Evolutionary conservation across 2,888 invertebrate species (phyloP), one percentile per base, ranked within the genome.

Genomic region (Parasteatoda lunata): DNA sequence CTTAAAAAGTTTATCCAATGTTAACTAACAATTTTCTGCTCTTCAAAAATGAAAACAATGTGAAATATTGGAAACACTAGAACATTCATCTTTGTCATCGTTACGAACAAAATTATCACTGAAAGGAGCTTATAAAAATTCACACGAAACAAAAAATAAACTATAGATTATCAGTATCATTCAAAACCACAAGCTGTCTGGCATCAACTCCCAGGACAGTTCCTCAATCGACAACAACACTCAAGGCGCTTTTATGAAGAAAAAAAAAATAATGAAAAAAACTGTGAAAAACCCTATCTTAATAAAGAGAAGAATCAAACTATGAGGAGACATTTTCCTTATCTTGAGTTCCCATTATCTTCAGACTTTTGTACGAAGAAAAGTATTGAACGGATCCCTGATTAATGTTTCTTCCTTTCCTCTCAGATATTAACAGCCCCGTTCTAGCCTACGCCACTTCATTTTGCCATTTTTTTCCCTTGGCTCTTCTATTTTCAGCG

Each of bases 291-390:
- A 64, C 59, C 81, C 81, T 75, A 75, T 81, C 81, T 81, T 81
- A 81, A 81, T 81, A 81, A 81, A 81, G 75, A 81, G n/a, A 59
- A 73, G 81, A 81, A 75, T 81, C 81, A 81, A 75, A 81, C 75
- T 81, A 75, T 81, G 81, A 81, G 75, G 51, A 80, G 81, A 73
- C 68, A 68, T 69, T 75, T 69, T 81, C 66, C 81, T 81, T 81
- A 81, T 81, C 81, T 75, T 9, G 15, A 51, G 8, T 69, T 75
- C 75, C 81, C 81, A 81, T 81, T 81, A 81, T 81, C 81, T 81
- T 49, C 75, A 59, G 81, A 81, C 81, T 75, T 81, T 81, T 68
- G 68, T 75, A 81, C 47, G 30, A 69, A 52, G 81, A 75, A 75
- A 81, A 81, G 81, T 81, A 81, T 81, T 75, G 81, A 81, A 59